Evolutionary conservation across 2,888 invertebrate genomes (phyloP), one percentile per base, ranked within the genome.

Genomic region (Nomada fucata): DNA sequence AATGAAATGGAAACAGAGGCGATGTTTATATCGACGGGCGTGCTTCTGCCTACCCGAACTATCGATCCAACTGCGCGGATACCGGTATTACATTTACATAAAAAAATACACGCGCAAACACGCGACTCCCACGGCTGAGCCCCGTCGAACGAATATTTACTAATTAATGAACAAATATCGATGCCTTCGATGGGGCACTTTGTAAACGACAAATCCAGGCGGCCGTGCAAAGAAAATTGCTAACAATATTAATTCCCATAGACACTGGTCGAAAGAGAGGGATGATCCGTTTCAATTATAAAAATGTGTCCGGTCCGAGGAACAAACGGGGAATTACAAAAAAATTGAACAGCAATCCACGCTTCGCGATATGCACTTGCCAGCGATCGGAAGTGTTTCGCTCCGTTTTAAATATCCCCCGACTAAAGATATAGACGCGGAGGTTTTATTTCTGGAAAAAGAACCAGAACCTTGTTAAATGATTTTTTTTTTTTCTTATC

Each of bases 61-160:
- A 69, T 69, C 68, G 68, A 69, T 69, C 68, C 18, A 20, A 13
- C 1, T 26, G 29, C 50, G 13, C 23, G 53, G 53, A 57, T 23
- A 13, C 13, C 13, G n/a, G 2, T 23, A 15, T 44, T 63, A 42
- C 26, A 44, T 69, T 69, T 59, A 7, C 57, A 69, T 69, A 26
- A 59, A 69, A 69, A 59, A 36, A 36, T 36, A 20, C 57, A n/a
- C 52, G 4, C 0, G 7, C 36, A 36, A 9, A 36, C 5, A 36
- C 11, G n/a, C 23, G 42, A 2, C 3, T 15, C 55, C 23, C 53
- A n/a, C 2, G 36, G 63, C 20, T 53, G 26, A 67, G 13, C 15
- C 15, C 15, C 10, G 47, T 47, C 15, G 47, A 2, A 2, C 47
- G 47, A 15, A 15, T 36, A 36, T 15, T 47, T 47, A 47, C 15